phyloP scores from a whole-genome alignment of 1,140 invertebrate genomes.

The Megalonaias nervosa region DNA sequence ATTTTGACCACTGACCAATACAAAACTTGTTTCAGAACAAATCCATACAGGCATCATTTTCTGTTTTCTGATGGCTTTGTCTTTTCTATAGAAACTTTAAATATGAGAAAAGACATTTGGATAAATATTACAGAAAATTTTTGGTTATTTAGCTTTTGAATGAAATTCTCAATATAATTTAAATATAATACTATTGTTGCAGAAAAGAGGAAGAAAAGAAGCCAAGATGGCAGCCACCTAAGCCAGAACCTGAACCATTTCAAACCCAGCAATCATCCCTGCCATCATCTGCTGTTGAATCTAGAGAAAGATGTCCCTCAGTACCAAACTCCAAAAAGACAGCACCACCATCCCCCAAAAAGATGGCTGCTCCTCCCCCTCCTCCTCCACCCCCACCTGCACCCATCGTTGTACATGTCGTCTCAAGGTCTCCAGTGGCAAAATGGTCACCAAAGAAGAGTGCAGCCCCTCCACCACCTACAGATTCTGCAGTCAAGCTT shows the following conservation, averaged over 20 bases:
- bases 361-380: constrained; percentile 13
- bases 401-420: too few relatives aligned
- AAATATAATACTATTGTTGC: not conserved
- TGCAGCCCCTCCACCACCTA: constrained; percentile 39
- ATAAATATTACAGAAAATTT: too few relatives aligned
- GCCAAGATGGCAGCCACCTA: constrained; percentile 57
- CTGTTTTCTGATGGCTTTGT: too few relatives aligned
- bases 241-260: constrained; percentile 9
- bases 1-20: too few relatives aligned
- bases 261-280: not conserved
- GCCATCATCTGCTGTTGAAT: constrained; percentile 3
- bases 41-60: too few relatives aligned
- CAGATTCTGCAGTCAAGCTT: constrained; percentile 12
- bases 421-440: too few relatives aligned
- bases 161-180: too few relatives aligned
- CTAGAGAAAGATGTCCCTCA: constrained; percentile 27
- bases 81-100: too few relatives aligned
- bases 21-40: too few relatives aligned
- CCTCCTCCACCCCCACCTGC: too few relatives aligned
- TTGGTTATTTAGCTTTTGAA: too few relatives aligned
- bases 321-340: constrained; percentile 26
- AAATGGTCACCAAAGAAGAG: constrained; percentile 46
- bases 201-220: constrained; percentile 61
- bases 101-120: too few relatives aligned
- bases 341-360: not conserved